These are phyloP conservation scores for Pantherophis alleghaniensis DNA, from an alignment of 2,797 vertebrate species.

Conservation along the genomic window DNA sequence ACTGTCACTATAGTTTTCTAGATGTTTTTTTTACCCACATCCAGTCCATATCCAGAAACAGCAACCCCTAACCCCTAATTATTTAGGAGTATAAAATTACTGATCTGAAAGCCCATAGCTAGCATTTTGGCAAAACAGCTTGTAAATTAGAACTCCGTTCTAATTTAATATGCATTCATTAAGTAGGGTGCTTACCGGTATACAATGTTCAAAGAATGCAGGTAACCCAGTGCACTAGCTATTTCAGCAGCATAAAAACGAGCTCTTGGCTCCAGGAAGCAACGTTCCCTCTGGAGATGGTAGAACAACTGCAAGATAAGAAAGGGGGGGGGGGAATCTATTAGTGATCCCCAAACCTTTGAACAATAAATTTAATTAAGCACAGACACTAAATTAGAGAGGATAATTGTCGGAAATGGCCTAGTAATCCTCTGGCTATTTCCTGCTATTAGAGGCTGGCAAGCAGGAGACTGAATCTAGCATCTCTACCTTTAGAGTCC, in stretches of 20 bases:
- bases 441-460: conserved; percentile 53
- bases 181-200: conserved; percentile 77
- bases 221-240: conserved; percentile 94
- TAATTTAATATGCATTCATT: rapidly evolving
- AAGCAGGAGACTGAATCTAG: conserved; percentile 71
- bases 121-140: neutral
- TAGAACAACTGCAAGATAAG: conserved; percentile 89
- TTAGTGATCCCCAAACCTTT: conserved; percentile 44
- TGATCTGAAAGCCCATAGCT: neutral
- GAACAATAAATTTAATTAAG: conserved; percentile 78
- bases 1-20: neutral
- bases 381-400: conserved; percentile 66
- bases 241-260: conserved; percentile 98
- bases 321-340: conserved; percentile 12
- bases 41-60: neutral
- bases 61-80: too few relatives aligned
- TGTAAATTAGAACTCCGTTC: neutral
- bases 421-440: conserved; percentile 64
- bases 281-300: conserved; percentile 96
- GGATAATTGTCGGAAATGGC: conserved; percentile 88
- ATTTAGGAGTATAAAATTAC: neutral
- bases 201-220: conserved; percentile 97
- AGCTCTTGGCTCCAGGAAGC: conserved; percentile 95
- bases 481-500: conserved; percentile 59
- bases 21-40: neutral